Percentiles rank a stretch among this genome's conserved stretches.
Conservation (phyloP, 2,113 vertebrate species). For the Cettia cetti region DNA sequence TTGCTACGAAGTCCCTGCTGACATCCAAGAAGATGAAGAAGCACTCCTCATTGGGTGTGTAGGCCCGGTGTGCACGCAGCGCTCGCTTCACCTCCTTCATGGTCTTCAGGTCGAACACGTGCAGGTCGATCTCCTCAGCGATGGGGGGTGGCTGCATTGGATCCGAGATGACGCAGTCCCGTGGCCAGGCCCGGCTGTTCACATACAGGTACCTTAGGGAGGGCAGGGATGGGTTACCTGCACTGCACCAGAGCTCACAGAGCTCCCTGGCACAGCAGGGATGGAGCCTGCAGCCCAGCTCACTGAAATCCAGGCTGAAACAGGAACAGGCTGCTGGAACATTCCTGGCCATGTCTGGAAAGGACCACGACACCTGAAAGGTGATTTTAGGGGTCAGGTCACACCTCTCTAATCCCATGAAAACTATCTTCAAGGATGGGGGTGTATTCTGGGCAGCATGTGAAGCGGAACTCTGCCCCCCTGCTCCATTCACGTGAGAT, state of each 20-base stretch:
- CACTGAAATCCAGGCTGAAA: background rate
- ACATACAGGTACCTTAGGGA: slow-evolving; percentile 89
- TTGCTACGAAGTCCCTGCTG: slow-evolving; percentile 95
- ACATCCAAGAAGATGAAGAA: slow-evolving; percentile 98
- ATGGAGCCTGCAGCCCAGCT: background rate
- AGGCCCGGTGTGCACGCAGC: slow-evolving; percentile 88
- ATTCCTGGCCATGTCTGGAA: background rate
- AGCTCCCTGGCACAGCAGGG: background rate
- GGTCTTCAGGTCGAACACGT: slow-evolving; percentile 93
- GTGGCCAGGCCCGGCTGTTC: slow-evolving; percentile 94
- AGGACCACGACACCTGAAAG: too few species aligned
- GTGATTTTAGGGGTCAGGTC: background rate
- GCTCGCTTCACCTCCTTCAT: slow-evolving; percentile 90
- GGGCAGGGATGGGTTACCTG: background rate
- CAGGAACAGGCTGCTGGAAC: background rate
- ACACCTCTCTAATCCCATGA: background rate
- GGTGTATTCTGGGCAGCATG: background rate
- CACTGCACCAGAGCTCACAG: background rate
- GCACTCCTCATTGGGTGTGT: slow-evolving; percentile 93
- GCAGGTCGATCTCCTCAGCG: slow-evolving; percentile 92
- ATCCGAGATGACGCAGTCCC: slow-evolving; percentile 86
- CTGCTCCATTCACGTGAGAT: background rate
- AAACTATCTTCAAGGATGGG: background rate
- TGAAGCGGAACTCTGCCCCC: background rate
- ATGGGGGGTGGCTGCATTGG: slow-evolving; percentile 95